Evolutionary conservation across 2,113 vertebrate species (phyloP), one percentile per base, ranked within the genome.

Genomic region (Platanista minor): DNA sequence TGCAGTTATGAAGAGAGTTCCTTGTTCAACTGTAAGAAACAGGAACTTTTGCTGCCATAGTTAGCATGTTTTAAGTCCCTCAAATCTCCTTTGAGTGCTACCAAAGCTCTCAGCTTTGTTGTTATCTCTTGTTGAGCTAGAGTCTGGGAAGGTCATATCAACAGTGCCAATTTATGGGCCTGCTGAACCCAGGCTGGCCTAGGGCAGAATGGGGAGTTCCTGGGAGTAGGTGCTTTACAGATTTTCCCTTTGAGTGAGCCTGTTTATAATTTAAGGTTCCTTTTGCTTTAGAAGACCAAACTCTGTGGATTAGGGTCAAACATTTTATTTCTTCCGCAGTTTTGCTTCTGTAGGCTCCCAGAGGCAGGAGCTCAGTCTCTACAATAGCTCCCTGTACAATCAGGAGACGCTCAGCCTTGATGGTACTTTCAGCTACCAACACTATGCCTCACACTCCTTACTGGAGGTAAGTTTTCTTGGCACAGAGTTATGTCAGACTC

Each of bases 71-170:
- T 97, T 97, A 97, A 97, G 96, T 94, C 97, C 92, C 31, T 97
- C 95, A 98, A 97, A 97, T 97, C 98, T 97, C 92, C 75, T 97
- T 87, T 92, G 95, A 98, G 97, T 96, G 96, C 87, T 97, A 96
- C 97, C 97, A 96, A 97, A 97, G 97, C 97, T 82, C 92, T 90
- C 74, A 87, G 96, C 97, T 97, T 97, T 97, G 97, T 96, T 97
- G 97, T 97, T 97, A 97, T 97, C 98, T 97, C 94, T 90, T 97
- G 97, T 97, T 97, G 97, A 97, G 96, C 94, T 90, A 87, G 29
- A 33, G 80, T 85, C 84, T 97, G 97, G 94, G 93, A 96, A 96
- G 96, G 97, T 96, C 97, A 88, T 90, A 81, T 96, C 94, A 96
- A 39, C 96, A 82, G 95, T 97, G 97, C 97, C 97, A 97, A 90